Evolutionary conservation across 2,888 invertebrate genomes (phyloP), one percentile per base, ranked within the genome.

Genomic region (Caenorhabditis auriculariae): DNA sequence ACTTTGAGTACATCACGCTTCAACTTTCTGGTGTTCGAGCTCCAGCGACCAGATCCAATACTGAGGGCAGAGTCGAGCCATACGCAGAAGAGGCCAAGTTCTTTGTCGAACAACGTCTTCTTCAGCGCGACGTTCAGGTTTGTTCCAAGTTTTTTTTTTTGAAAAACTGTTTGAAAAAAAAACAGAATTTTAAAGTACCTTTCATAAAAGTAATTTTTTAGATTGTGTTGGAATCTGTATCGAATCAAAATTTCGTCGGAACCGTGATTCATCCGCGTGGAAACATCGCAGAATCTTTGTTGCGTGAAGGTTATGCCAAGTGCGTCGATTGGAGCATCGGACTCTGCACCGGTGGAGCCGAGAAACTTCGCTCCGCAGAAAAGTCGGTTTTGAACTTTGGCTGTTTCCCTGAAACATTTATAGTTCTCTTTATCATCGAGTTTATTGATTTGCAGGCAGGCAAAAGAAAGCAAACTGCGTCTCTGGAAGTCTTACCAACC

Each of bases 251-350:
- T 82, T 90, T 93, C 78, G 89, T 95, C 54, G 98, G 96, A 35
- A 91, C 91, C 28, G 89, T 98, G 71, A 80, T 93, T 44, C 94
- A 94, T 84, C 95, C 95, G 23, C 71, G 72, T 35, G 80, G 88
- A 32, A 94, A 94, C 82, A 96, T 99, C 80, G 94, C 96, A 0
- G 96, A 95, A 82, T 87, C 89, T 26, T 85, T 99, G 60, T 83
- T 95, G 68, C 58, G 87, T 54, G 91, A 93, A 83, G 96, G 96
- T 17, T 90, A 92, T 78, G 96, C 94, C 0, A 89, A 88, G 82
- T 95, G 95, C 81, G 90, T 92, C 21, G 92, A 93, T 82, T 91
- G 91, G 91, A 91, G 90, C 37, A 90, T 93, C 85, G 88, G 89
- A 7, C 88, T 89, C 63, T 89, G 91, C 82, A 87, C 88, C 39